These are phyloP conservation scores for Poeciliopsis infans DNA, from an alignment of 2,797 vertebrate genomes.

Conservation along the genomic window DNA sequence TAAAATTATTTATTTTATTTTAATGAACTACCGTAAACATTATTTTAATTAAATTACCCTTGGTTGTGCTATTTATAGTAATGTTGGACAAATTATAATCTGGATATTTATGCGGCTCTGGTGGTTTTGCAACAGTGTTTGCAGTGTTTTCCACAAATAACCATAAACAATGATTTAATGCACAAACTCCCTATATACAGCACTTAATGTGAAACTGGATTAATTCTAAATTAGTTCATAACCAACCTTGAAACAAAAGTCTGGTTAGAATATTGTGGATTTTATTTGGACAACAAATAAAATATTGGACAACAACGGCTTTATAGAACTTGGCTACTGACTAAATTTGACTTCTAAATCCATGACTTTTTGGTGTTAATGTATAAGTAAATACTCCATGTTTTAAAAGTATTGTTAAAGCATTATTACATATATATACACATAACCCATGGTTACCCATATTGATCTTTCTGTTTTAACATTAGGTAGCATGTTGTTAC, in stretches of 20 bases:
- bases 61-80: not conserved
- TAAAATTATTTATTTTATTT: not conserved
- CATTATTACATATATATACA: too few relatives aligned
- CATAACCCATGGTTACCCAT: too few relatives aligned
- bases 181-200: too few relatives aligned
- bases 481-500: too few relatives aligned
- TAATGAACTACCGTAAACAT: too few relatives aligned
- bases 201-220: not conserved
- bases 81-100: not conserved
- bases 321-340: not conserved
- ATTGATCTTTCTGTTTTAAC: too few relatives aligned
- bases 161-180: too few relatives aligned
- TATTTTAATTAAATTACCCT: too few relatives aligned
- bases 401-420: too few relatives aligned
- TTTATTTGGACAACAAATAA: not conserved
- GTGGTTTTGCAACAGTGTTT: not conserved
- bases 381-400: not conserved
- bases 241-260: not conserved
- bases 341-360: not conserved
- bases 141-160: too few relatives aligned
- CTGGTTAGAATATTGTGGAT: not conserved
- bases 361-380: not conserved
- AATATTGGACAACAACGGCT: not conserved
- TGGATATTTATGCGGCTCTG: not conserved
- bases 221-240: not conserved